A percentile compares a stretch with the other conserved stretches of the same genome.
Evolutionary conservation across 2,113 vertebrate species (phyloP).

Genomic region (Sphyrna mokarran): DNA sequence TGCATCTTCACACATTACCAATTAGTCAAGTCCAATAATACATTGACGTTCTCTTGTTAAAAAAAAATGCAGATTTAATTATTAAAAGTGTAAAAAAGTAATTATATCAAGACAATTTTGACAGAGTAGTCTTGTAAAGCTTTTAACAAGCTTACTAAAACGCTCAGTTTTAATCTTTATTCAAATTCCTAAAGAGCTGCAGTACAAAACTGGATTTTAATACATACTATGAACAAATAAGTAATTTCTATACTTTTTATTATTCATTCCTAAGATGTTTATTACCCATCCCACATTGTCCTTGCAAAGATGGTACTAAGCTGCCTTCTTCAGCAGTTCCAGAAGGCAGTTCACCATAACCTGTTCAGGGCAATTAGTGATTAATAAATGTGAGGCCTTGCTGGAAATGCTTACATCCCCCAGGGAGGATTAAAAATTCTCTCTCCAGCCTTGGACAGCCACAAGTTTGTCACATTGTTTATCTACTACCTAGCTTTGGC

Average conservation of each 20-base stretch:
- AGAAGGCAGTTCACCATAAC: too few relatives aligned
- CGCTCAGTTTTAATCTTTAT: slow-evolving; percentile 18
- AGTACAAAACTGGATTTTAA: slow-evolving; percentile 9
- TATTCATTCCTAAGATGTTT: too few relatives aligned
- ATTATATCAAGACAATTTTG: slow-evolving; percentile 11
- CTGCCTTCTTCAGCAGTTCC: too few relatives aligned
- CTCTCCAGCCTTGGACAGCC: not conserved
- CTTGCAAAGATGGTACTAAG: too few relatives aligned
- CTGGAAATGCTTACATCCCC: not conserved
- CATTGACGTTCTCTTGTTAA: not conserved
- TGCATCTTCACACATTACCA: slow-evolving; percentile 20
- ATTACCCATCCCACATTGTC: too few relatives aligned
- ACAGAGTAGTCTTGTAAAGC: slow-evolving; percentile 1
- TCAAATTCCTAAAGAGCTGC: not conserved
- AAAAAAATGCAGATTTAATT: slow-evolving; percentile 28
- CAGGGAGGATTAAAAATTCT: not conserved
- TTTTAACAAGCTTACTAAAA: not conserved
- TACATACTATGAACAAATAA: not conserved
- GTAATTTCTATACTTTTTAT: not conserved
- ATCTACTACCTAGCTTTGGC: not conserved
- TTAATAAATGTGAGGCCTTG: too few relatives aligned
- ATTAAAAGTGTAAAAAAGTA: slow-evolving; percentile 18
- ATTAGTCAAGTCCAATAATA: slow-evolving; percentile 29
- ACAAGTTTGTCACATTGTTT: not conserved
- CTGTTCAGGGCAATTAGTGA: too few relatives aligned